Evolutionary conservation across 2,797 vertebrate species (phyloP), one percentile per base, ranked within the genome.

Genomic region (Rhyacichthys aspro): DNA sequence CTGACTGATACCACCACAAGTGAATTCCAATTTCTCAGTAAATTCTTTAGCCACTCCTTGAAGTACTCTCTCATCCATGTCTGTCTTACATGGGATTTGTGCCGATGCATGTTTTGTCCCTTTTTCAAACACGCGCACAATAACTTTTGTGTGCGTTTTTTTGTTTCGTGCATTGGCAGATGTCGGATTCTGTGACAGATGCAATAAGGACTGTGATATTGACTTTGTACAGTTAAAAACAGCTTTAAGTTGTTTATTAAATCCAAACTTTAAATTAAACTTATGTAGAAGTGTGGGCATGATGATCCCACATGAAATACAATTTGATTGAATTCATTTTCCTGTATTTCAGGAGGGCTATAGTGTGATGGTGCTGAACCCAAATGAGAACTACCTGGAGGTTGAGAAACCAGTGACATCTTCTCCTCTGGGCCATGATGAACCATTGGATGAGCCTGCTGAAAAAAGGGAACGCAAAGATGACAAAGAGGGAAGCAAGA

Each of bases 331-430:
- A 2, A 28, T 28, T 28, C 4, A 28, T 28, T 28, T 2, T 23
- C 19, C 19, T 23, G 19, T 18, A 7, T 86, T 76, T 60, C 79
- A 99, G 97, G 96, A 98, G 76, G 94, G 95, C 71, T 98, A 95
- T 55, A 94, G 95, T 60, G 95, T 99, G 83, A 95, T 98, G 84
- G 95, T 99, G 69, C 90, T 99, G 83, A 99, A 99, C 93, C 96
- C 97, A 79, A 99, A 98, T 60, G 95, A 97, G 92, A 99, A 98
- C 93, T 96, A 94, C 90, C 94, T 96, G 86, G 96, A 98, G 91
- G 90, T 98, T 82, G 97, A 98, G 90, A 96, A 95, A 85, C 89
- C 90, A 12, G 91, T 92, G 74, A 84, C 68, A 60, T 86, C 78
- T 43, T 88, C 86, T 53, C 91, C 93, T 32, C 87, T 83, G 48